Conservation (phyloP, 2,888 invertebrate species). For the Eristalinus aeneus region DNA sequence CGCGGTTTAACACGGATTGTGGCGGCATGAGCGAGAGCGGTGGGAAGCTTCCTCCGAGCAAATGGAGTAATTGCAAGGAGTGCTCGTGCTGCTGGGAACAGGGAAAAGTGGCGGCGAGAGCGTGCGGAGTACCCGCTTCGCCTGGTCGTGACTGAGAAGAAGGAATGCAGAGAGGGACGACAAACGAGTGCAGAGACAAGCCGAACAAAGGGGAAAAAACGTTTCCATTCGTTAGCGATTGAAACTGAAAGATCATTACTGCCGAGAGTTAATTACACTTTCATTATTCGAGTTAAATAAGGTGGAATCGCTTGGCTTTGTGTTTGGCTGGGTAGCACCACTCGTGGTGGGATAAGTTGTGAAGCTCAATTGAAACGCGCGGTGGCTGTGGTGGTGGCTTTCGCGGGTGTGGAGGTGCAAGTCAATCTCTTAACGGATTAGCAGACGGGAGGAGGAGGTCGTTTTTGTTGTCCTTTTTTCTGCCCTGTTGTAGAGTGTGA, state of each 20-base stretch:
- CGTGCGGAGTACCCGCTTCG: not conserved
- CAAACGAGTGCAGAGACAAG: not conserved
- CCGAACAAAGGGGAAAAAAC: not conserved
- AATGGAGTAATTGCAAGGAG: conserved; percentile 39
- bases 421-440: conserved; percentile 38
- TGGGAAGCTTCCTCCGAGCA: conserved; percentile 28
- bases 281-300: conserved; percentile 66
- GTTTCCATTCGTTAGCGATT: conserved; percentile 46
- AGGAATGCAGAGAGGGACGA: not conserved
- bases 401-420: not conserved
- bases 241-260: conserved; percentile 66
- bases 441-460: not conserved
- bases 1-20: conserved; percentile 42
- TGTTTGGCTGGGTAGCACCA: not conserved
- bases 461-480: not conserved
- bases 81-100: not conserved
- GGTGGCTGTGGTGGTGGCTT: not conserved
- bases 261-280: conserved; percentile 65
- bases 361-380: conserved; percentile 30
- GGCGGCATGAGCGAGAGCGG: conserved; percentile 47
- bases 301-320: conserved; percentile 52
- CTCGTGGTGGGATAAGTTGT: conserved; percentile 32
- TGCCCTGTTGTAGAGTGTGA: not conserved
- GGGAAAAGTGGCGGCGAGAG: not conserved
- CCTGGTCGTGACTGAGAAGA: conserved; percentile 43